Conservation (phyloP, 2,113 vertebrate species). For the Ardeotis arabs region DNA sequence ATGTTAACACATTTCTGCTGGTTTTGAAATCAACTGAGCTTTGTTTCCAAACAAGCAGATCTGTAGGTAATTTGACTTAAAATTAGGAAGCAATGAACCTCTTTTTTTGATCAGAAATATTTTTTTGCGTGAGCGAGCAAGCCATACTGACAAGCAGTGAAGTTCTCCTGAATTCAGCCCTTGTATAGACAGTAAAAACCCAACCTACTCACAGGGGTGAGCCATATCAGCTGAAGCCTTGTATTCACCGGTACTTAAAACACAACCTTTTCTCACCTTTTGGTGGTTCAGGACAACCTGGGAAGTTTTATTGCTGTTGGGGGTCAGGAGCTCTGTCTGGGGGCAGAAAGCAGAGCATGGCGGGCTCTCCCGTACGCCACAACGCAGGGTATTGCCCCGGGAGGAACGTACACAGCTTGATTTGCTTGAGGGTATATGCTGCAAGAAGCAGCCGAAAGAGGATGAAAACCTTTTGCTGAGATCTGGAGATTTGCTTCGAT, state of each 20-base stretch:
- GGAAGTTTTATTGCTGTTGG: neutral
- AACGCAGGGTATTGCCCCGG: rapidly evolving
- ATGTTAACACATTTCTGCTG: neutral
- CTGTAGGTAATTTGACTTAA: neutral
- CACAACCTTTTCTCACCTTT: neutral
- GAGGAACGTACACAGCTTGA: rapidly evolving
- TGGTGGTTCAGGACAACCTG: neutral
- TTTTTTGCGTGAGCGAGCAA: neutral
- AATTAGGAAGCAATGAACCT: neutral
- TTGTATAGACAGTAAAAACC: neutral
- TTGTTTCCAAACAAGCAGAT: constrained; percentile 1
- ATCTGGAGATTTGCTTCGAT: neutral
- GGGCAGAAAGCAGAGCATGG: neutral
- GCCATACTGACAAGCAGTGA: neutral
- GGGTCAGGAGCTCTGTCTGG: neutral
- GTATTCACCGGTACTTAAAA: neutral
- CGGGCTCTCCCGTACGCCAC: neutral
- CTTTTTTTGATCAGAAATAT: neutral
- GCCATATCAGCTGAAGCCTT: neutral
- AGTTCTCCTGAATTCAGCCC: neutral
- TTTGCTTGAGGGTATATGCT: neutral
- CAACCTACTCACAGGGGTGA: neutral
- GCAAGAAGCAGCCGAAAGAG: neutral
- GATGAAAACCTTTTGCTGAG: neutral
- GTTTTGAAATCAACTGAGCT: neutral